phyloP scores from a whole-genome alignment of 2,888 invertebrate genomes.

The Phaedon cochleariae region DNA sequence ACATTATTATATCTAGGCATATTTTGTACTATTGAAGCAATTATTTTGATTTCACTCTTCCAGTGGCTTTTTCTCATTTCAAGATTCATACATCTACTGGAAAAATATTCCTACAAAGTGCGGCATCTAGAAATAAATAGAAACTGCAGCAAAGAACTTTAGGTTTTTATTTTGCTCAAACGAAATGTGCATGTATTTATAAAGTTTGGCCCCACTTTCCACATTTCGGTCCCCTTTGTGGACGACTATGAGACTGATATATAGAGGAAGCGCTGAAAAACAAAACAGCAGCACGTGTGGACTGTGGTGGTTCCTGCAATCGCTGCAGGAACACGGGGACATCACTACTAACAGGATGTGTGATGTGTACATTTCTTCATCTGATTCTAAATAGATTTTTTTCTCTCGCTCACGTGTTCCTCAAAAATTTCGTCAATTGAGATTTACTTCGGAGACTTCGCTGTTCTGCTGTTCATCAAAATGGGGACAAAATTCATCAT shows the following conservation, averaged over 20 bases:
- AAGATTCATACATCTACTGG: no score
- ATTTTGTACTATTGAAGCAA: no score
- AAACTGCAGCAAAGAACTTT: no score
- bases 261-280: conserved; percentile 54
- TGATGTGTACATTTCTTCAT: conserved; percentile 29
- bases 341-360: conserved; percentile 39
- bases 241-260: conserved; percentile 1
- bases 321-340: conserved; percentile 37
- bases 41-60: no score
- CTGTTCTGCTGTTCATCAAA: no score
- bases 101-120: no score
- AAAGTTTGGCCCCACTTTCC: background rate
- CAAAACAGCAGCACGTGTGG: conserved; percentile 56
- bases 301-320: conserved; percentile 30
- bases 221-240: background rate
- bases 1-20: no score
- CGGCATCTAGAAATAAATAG: no score
- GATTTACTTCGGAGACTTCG: conserved; percentile 10
- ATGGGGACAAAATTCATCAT: no score
- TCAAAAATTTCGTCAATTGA: conserved; percentile 34
- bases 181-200: no score
- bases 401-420: conserved; percentile 24
- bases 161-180: no score
- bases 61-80: no score
- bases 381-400: conserved; percentile 34